Evolutionary conservation across 2,888 invertebrate species (phyloP), one percentile per base, ranked within the genome.

Genomic region (Drosophila kambysellisi): DNA sequence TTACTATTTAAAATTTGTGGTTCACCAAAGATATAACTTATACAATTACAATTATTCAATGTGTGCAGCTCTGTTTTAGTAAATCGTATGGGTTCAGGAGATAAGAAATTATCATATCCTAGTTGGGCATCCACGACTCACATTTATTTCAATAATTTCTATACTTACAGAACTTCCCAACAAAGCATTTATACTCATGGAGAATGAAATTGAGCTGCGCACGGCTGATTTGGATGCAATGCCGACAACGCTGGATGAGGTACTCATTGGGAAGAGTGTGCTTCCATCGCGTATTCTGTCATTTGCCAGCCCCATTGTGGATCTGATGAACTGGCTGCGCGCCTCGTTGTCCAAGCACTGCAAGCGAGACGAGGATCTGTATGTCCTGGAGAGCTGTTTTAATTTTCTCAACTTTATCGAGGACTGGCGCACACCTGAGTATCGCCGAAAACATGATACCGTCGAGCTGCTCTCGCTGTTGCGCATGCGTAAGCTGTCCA

Each of bases 391-490:
- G 51, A 90, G 89, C 8, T 93, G 93, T 25, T 82, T 87, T 20
- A 88, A 92, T 56, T 92, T 93, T 15, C 82, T 93, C 0, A 92
- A 87, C 20, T 93, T 92, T 20, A 88, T 93, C 29, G 92, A 88
- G 39, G 93, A 93, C 50, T 93, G 93, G 93, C 73, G 91, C 11
- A 89, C 88, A 0, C 83, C 87, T 0, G 92, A 92, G 20, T 82
- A 83, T 52, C 83, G 82, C 7, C 78, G 79, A 52, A 5, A 69
- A 0, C 83, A 84, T 32, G 81, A 89, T 1, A 87, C 84, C 0
- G 72, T 74, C 4, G 92, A 92, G 56, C 68, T 92, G 25, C 60
- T 93, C 17, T 83, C 91, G 2, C 61, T 90, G n/a, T 67, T 93
- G 39, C 88, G 88, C 53, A 91, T 93, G 81, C 91, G 89, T 4